These are phyloP conservation scores for Balaenoptera acutorostrata DNA, from an alignment of 2,113 vertebrate species.

Conservation along the genomic window DNA sequence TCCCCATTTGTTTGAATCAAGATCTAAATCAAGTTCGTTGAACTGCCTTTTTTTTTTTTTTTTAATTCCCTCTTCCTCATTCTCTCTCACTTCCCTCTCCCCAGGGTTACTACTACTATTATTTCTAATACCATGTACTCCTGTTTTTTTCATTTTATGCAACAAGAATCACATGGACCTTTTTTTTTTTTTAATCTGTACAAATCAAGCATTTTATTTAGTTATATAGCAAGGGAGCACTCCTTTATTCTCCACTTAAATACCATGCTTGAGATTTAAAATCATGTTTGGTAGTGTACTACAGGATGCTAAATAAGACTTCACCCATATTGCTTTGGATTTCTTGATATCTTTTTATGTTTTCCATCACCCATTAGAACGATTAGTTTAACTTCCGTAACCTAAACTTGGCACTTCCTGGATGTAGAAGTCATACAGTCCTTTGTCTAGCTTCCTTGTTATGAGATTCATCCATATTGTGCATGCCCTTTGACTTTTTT, in stretches of 20 bases:
- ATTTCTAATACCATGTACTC: background rate
- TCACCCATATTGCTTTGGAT: background rate
- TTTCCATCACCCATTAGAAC: no score
- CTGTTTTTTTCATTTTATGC: background rate
- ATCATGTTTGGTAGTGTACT: background rate
- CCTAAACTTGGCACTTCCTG: background rate
- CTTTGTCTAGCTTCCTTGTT: background rate
- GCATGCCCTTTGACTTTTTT: background rate
- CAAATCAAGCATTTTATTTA: slow-evolving; percentile 8
- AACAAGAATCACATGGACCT: background rate
- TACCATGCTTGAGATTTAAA: background rate
- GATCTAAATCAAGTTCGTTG: background rate
- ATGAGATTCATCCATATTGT: background rate
- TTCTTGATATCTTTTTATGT: no score
- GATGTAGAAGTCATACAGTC: background rate
- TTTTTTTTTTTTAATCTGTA: background rate
- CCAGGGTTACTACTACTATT: background rate
- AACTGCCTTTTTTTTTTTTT: background rate
- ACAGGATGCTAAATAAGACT: background rate
- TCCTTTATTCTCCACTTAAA: background rate
- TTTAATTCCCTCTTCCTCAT: background rate
- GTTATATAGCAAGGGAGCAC: background rate
- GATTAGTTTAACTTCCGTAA: background rate
- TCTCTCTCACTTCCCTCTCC: background rate
- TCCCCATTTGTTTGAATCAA: background rate